Evolutionary conservation across 1,140 invertebrate species (phyloP).

Genomic region (Samia ricini): DNA sequence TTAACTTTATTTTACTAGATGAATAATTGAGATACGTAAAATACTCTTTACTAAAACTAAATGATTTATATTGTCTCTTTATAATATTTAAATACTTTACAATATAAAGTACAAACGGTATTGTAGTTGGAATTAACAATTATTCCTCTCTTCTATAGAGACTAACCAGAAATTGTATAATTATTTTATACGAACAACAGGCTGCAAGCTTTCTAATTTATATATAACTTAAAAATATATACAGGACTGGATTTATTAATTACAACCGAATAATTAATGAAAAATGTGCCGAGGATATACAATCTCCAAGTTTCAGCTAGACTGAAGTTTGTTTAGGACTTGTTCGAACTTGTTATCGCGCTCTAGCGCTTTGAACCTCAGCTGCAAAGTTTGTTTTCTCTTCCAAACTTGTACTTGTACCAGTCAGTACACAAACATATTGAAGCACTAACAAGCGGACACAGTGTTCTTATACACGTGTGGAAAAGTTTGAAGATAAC

Average conservation of each 20-base stretch:
- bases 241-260: background rate
- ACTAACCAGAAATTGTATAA: no score
- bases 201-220: no score
- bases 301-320: background rate
- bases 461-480: background rate
- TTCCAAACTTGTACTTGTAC: background rate
- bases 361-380: background rate
- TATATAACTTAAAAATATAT: background rate
- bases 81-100: no score
- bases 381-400: background rate
- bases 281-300: background rate
- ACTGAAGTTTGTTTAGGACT: background rate
- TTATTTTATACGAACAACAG: no score
- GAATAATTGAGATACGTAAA: no score
- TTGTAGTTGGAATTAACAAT: no score
- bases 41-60: no score
- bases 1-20: no score
- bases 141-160: no score
- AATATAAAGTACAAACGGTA: no score
- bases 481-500: background rate
- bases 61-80: no score
- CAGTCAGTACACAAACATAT: background rate
- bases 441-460: background rate
- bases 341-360: background rate
- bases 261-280: background rate